Evolutionary conservation across 2,797 vertebrate species (phyloP), one percentile per base, ranked within the genome.

Genomic region (Hippopotamyrus pictus): DNA sequence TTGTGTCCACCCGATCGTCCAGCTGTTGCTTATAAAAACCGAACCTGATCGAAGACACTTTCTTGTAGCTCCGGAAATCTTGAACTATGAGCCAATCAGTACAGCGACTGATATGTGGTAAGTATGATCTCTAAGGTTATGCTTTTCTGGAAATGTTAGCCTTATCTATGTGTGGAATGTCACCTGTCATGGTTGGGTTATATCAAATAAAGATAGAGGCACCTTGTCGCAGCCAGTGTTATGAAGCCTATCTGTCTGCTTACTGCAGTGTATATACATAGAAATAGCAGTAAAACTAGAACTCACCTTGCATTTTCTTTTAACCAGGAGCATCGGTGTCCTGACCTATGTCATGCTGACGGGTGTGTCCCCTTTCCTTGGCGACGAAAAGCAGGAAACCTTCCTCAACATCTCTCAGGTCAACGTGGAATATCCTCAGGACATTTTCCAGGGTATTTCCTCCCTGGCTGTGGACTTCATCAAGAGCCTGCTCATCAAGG

Each of bases 41-140:
- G 1, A 86, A 33, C 22, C 22, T 86, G 29, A 86, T 25, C 48
- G 50, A 51, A 25, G 29, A 29, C 83, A 17, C 25, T 53, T 92
- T 93, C 14, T 92, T 90, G 62, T 92, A 97, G 97, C 97, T 87
- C 97, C 97, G 54, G 97, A 97, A 93, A 94, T 97, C 92, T 94
- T 97, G 92, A 96, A 91, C 94, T 97, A 96, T 65, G 97, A 97
- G 89, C 96, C 96, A 87, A 97, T 97, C 88, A 96, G 94, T 93
- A 97, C 95, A 1, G 95, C 96, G 4, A 96, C 97, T 88, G 97
- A 97, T 93, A 97, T 97, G 97, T 97, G 97, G 97, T 97, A 91
- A 95, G 96, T 95, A 37, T 85, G 37, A 88, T 44, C 37, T 65
- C 33, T 65, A 48, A 87, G 14, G 86, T 59, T 14, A 51, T 86